phyloP scores from a whole-genome alignment of 2,797 vertebrate genomes.

The Acipenser transmontanus region DNA sequence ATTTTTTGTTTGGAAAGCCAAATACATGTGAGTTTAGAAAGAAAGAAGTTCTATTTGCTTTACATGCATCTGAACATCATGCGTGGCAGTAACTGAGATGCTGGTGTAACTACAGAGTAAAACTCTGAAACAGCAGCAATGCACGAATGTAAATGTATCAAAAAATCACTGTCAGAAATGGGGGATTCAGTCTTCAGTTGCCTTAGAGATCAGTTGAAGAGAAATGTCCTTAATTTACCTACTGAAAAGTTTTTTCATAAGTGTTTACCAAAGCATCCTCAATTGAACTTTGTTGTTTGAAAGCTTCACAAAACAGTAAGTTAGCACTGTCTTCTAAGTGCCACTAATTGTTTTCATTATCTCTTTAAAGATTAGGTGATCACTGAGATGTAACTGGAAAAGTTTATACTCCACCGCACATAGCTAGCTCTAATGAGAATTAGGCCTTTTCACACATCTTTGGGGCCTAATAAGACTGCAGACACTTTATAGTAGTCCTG shows the following conservation, averaged over 20 bases:
- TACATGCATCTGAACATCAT: no score
- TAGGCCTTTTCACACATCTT: conserved; percentile 19
- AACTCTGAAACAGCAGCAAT: no score
- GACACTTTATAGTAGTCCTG: conserved; percentile 26
- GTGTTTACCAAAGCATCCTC: background rate
- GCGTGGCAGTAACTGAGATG: no score
- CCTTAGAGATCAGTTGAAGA: conserved; percentile 26
- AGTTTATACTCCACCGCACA: background rate
- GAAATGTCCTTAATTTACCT: background rate
- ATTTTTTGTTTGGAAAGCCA: no score
- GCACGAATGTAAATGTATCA: background rate
- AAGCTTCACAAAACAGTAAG: background rate
- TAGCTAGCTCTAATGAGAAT: background rate
- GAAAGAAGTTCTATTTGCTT: no score
- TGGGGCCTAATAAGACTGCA: conserved; percentile 8
- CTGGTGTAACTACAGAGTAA: no score
- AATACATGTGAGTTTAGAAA: no score
- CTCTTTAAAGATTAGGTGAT: background rate
- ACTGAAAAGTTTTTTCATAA: background rate
- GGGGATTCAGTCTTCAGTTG: conserved; percentile 16
- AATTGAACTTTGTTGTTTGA: background rate
- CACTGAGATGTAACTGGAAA: background rate
- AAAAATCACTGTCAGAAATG: background rate
- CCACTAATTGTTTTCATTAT: conserved; percentile 4
- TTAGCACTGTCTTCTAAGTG: background rate